Evolutionary conservation across 1,140 invertebrate species (phyloP), one percentile per base, ranked within the genome.

Genomic region (Musca domestica): DNA sequence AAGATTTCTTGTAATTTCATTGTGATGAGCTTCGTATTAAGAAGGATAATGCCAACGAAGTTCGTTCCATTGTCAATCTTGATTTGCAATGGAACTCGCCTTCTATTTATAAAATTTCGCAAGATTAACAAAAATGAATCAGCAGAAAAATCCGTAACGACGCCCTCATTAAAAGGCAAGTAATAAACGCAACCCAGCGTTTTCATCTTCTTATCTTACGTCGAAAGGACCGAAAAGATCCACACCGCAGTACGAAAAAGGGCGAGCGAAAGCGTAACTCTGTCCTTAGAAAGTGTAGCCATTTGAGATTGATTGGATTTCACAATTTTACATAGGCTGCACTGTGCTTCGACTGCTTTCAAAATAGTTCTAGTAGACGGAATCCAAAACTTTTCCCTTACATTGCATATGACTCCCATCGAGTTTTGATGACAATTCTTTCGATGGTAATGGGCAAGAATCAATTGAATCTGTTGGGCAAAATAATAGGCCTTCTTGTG

Each of bases 41-140:
- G n/a, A n/a, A n/a, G n/a, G n/a, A n/a, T n/a, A n/a, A n/a, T n/a
- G n/a, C n/a, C 69, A 5, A 70, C 15, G 15, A 70, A 70, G 23
- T 70, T 68, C 2, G 67, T 68, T 51, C 56, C 69, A 23, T 64
- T 67, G 30, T 67, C 58, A 12, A 34, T 25, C 15, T 48, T 4
- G 15, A 48, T 64, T 17, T 20, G 49, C 10, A 68, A 14, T 17
- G 69, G 69, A n/a, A 68, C 27, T 2, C 64, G 19, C 15, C 64
- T n/a, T 25, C 64, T 10, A n/a, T 66, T 66, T 15, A 66, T n/a
- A 66, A 66, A 68, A 30, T 68, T 70, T 17, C 67, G 30, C 4
- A 70, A 22, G 41, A 63, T 68, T 12, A 70, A 20, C 14, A 70
- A 14, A 27, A 58, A 68, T 14, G 63, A 63, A 66, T 71, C 70